Conservation (phyloP, 2,113 vertebrate species). For the Ctenodactylus gundi region DNA sequence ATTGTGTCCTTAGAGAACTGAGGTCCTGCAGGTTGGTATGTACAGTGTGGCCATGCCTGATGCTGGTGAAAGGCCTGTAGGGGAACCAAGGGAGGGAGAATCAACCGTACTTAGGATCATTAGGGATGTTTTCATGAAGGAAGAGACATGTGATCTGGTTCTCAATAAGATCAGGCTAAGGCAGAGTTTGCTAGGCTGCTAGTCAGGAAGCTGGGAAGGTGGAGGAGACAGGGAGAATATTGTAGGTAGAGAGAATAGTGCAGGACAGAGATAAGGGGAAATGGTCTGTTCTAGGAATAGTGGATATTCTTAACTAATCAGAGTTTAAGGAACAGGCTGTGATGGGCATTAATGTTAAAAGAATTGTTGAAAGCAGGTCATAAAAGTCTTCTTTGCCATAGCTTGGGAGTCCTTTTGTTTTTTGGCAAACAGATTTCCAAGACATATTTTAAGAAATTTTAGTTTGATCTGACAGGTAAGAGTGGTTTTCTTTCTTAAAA, state of each 20-base stretch:
- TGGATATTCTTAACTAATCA: background rate
- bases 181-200: background rate
- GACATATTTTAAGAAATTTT: conserved; percentile 29
- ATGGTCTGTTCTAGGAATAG: background rate
- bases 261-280: background rate
- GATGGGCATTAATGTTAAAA: background rate
- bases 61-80: background rate
- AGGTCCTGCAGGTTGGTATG: background rate
- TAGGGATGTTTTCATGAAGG: background rate
- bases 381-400: background rate
- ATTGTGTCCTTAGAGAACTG: background rate
- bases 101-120: background rate
- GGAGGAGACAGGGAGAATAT: background rate
- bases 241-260: background rate
- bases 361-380: background rate
- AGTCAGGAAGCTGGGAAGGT: background rate
- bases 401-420: background rate
- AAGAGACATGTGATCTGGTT: background rate
- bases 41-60: background rate
- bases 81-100: background rate
- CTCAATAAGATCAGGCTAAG: background rate
- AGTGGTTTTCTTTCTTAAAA: conserved; percentile 33
- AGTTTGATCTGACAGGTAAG: conserved; percentile 37
- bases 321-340: background rate
- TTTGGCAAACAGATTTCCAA: background rate